A percentile compares a stretch with the other conserved stretches of the same genome.
Conservation (phyloP, 1,140 invertebrate species). For the Drosophila lacteicornis region DNA sequence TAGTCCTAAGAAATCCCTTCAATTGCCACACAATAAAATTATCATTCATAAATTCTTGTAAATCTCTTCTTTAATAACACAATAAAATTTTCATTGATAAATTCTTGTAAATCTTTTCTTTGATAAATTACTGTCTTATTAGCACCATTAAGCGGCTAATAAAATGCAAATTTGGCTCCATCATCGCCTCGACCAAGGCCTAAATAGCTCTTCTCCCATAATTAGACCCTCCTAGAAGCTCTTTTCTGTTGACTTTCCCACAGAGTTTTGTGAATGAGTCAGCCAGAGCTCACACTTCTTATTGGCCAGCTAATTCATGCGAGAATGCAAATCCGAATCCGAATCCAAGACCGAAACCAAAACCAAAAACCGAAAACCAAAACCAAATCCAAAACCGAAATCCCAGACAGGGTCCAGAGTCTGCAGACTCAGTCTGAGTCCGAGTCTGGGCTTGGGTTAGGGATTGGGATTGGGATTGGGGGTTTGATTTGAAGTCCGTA, state of each 20-base stretch:
- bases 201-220: neutral
- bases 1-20: no score
- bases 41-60: no score
- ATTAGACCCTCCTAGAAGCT: neutral
- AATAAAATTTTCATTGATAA: neutral
- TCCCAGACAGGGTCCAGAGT: neutral
- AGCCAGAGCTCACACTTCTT: constrained; percentile 28
- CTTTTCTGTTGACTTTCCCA: constrained; percentile 33
- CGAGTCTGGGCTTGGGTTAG: neutral
- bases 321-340: constrained; percentile 44
- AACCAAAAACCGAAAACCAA: constrained; percentile 1
- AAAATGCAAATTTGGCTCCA: neutral
- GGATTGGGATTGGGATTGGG: neutral
- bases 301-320: constrained; percentile 53
- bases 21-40: neutral
- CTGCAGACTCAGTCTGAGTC: constrained; percentile 5
- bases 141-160: constrained; percentile 5
- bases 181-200: no score
- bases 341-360: constrained; percentile 12
- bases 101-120: neutral
- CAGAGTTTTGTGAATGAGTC: constrained; percentile 20
- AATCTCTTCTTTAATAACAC: no score
- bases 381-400: constrained; percentile 26
- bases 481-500: constrained; percentile 17
- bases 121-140: constrained; percentile 3